Percentiles rank a stretch among this genome's conserved stretches.
phyloP scores from a whole-genome alignment of 2,113 vertebrate species.

The Pantherophis guttatus region DNA sequence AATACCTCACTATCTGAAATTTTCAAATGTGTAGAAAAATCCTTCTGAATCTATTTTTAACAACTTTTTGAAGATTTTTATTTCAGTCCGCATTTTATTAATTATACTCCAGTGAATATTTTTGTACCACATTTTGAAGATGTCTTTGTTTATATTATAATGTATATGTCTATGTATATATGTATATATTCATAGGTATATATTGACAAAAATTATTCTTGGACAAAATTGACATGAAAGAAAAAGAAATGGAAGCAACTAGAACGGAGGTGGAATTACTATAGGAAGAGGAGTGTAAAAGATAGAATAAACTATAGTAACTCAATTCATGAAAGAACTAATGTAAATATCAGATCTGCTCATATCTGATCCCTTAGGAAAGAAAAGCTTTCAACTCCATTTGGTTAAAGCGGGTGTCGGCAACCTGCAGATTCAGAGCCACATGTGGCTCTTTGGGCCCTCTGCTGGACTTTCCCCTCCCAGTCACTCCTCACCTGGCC shows the following conservation, averaged over 20 bases:
- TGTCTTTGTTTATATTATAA: not conserved
- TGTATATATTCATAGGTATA: not conserved
- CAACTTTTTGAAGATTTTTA: not conserved
- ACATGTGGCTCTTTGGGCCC: too few relatives aligned
- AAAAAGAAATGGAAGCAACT: not conserved
- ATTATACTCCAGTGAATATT: not conserved
- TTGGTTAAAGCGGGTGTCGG: too few relatives aligned
- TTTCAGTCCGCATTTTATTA: not conserved
- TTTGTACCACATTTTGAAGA: not conserved
- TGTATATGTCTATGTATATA: not conserved
- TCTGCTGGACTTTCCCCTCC: too few relatives aligned
- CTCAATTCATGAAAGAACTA: not conserved
- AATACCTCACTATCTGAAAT: not conserved
- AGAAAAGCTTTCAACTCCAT: too few relatives aligned
- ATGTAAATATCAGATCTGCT: too few relatives aligned
- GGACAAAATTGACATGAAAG: not conserved
- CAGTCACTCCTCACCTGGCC: too few relatives aligned
- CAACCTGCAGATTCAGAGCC: too few relatives aligned
- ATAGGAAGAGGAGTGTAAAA: not conserved
- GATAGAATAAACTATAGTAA: not conserved
- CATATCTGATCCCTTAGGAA: too few relatives aligned
- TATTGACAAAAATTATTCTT: not conserved
- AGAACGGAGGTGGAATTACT: not conserved
- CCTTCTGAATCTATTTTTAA: not conserved
- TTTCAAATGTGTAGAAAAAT: not conserved